Conservation (phyloP, 2,797 vertebrate species). For the Argentina silus region DNA sequence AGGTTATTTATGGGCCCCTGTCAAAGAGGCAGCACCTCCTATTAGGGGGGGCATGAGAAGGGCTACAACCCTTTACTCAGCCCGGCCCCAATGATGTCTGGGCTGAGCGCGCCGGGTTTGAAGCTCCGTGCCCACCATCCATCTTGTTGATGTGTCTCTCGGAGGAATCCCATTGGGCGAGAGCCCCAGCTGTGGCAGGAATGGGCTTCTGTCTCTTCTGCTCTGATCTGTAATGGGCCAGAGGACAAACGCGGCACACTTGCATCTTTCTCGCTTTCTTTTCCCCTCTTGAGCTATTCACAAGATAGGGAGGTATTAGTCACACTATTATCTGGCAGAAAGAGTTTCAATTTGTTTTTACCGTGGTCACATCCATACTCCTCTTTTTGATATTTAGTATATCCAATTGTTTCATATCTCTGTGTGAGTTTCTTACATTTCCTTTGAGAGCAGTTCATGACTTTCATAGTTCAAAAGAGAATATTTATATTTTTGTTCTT, state of each 20-base stretch:
- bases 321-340: not conserved
- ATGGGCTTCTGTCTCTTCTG: constrained; percentile 28
- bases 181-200: constrained; percentile 66
- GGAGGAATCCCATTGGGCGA: constrained; percentile 49
- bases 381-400: not conserved
- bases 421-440: no score
- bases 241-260: constrained; percentile 36
- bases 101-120: constrained; percentile 74
- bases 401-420: not conserved
- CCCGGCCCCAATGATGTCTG: constrained; percentile 70
- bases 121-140: constrained; percentile 63
- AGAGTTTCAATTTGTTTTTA: not conserved
- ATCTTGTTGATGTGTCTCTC: constrained; percentile 77
- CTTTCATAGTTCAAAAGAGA: no score
- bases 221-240: constrained; percentile 48
- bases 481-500: no score
- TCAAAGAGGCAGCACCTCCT: constrained; percentile 73
- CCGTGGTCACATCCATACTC: not conserved
- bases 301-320: not conserved
- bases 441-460: no score
- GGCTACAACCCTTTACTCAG: constrained; percentile 75
- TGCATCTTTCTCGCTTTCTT: constrained; percentile 26
- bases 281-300: constrained; percentile 31
- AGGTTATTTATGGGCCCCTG: constrained; percentile 81
- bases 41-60: constrained; percentile 66